Evolutionary conservation across 2,113 vertebrate genomes (phyloP), one percentile per base, ranked within the genome.

Genomic region (Chaenogobius annularis): DNA sequence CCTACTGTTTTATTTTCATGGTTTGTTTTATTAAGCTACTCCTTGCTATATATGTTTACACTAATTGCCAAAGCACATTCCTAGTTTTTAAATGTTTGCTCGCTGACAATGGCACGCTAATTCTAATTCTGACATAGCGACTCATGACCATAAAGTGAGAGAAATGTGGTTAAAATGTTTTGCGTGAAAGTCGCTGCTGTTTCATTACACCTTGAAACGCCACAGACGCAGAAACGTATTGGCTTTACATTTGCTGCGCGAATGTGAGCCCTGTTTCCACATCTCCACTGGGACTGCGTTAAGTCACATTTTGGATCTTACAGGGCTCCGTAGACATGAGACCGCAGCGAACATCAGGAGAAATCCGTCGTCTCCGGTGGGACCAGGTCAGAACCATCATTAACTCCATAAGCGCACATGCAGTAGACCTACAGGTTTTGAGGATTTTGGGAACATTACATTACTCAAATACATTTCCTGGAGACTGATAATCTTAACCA

Each of bases 261-360:
- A 47, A 56, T 56, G 37, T 47, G 37, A 64, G 48, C 19, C 35
- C 61, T 43, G 61, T 63, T 13, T 20, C 35, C 20, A 3, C 17
- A 63, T 8, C 35, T 13, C 61, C 31, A n/a, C 19, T 40, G 61
- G 17, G 61, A 37, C 7, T n/a, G 31, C 43, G 44, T 47, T 22
- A 46, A 44, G 8, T 66, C 40, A 47, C 64, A 47, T 47, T 47
- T 46, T 26, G 35, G 19, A 19, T 63, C 61, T 20, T 20, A 7
- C 84, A 93, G 93, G 92, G 86, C 68, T 80, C 62, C 94, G 91
- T 59, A 91, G 82, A 48, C 92, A 88, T 70, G 93, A 94, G 22
- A 74, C 86, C 19, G 79, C 76, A 48, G 80, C 83, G 0, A n/a
- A 87, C 22, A 84, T 94, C 80, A 89, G 85, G 82, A 95, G 94